A percentile compares a stretch with the other conserved stretches of the same genome.
Conservation (phyloP, 2,888 invertebrate genomes). For the Morinoia aosen region DNA sequence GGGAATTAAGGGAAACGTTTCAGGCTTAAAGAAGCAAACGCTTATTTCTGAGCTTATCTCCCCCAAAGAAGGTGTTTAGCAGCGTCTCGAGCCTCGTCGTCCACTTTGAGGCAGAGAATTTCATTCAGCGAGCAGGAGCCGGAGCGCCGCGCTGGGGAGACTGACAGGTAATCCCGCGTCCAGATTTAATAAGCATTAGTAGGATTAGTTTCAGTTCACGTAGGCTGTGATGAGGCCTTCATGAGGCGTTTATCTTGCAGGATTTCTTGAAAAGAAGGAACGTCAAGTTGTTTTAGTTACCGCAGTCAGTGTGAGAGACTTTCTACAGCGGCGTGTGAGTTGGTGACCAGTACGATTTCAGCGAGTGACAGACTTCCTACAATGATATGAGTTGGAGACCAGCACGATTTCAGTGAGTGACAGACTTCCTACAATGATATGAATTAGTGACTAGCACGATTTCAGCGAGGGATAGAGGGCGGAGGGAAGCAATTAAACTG, state of each 20-base stretch:
- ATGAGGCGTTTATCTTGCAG: neutral
- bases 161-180: neutral
- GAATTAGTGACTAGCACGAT: too few relatives aligned
- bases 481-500: too few relatives aligned
- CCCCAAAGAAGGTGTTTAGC: neutral
- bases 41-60: neutral
- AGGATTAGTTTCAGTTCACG: conserved; percentile 12
- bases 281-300: neutral
- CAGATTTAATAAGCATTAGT: neutral
- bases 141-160: neutral
- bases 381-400: too few relatives aligned
- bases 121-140: neutral
- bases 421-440: too few relatives aligned
- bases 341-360: too few relatives aligned
- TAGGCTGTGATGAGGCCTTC: neutral
- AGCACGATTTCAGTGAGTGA: too few relatives aligned
- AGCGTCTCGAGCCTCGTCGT: neutral
- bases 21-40: neutral
- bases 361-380: too few relatives aligned
- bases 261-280: neutral
- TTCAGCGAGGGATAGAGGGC: too few relatives aligned
- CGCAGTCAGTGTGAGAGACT: neutral
- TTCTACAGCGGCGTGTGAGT: too few relatives aligned
- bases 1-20: neutral
- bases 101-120: neutral